Base-by-base conservation (phyloP, 92 coral and sea anemone species). In the Phenganax marumi region DNA sequence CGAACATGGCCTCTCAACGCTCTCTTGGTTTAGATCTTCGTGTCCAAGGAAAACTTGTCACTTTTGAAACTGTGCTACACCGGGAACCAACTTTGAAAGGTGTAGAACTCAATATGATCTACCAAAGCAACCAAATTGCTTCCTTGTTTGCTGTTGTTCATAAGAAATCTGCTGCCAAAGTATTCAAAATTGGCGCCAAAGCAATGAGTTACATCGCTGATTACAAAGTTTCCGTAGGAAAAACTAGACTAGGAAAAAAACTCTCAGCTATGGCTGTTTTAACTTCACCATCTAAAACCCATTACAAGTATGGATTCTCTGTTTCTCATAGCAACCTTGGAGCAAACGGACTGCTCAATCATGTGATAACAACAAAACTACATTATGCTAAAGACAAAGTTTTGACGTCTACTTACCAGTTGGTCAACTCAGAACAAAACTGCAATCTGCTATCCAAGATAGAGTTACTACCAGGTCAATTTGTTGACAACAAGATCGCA, bases 381-480 rank as follows among this genome's bases (percentile, higher is more conserved):
- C 87, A 89, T 77, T 96, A 92, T 76, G 90, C 96, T 2, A 84
- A 76, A 52, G 85, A 88, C 84, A 96, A 93, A 76, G 73, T 47
- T 18, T 89, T 96, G 6, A 91, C 99, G 0, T 61, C 91, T 12
- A 91, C 85, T 1, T 60, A 86, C 71, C 85, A 71, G 62, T 75
- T 86, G 53, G 85, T 69, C 73, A 92, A 92, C 78, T 86, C 84
- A 68, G 58, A 84, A 10, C 33, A 81, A 60, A 77, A 85, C 57
- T 80, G 89, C 51, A 82, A 87, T 23, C 90, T 79, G 70, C 50
- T 16, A 62, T 57, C 89, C 0, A 83, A 81, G 47, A 89, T 92
- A 39, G 97, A 96, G 63, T 91, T 92, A 58, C 93, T 88, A 16
- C 99, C 99, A 48, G 90, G 90, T 10, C 93, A 91, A 70, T 84